Base-by-base conservation (phyloP, 2,113 vertebrate genomes). In the Tachysurus vachellii region DNA sequence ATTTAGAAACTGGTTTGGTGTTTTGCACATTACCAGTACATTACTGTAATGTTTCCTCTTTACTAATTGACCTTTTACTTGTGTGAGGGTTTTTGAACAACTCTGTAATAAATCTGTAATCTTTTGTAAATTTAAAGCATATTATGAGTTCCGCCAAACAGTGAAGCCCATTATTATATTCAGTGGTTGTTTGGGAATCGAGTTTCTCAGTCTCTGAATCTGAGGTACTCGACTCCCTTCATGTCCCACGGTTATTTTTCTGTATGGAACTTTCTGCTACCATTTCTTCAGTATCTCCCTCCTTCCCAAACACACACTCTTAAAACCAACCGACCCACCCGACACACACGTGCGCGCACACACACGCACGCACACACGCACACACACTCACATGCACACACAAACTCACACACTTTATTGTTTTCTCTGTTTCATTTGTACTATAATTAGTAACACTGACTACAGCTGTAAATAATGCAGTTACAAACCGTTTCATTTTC, bases 391-490 rank as follows among this genome's bases (percentile, higher is more conserved):
- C 47, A 75, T 0, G 4, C 42, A 26, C 21, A 23, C 0, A 16
- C n/a, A 71, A 11, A 14, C 26, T 16, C 36, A 71, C 68, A 71
- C 70, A 59, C 21, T 31, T 36, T 56, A 56, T 28, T 56, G 50
- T n/a, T 31, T 26, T 62, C 47, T 8, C 53, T 75, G 10, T 71
- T 42, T 80, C 36, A 44, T 86, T 87, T 89, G 54, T 84, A 64
- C 85, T 84, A 75, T 80, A 86, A 89, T 86, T 89, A 89, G 28
- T 79, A 85, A 85, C 77, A 86, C 81, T 90, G 80, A 87, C 86
- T 36, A 88, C 90, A 86, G 44, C 56, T 57, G 82, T 84, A 53
- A 83, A 84, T 79, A 80, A 84, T 73, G 64, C 75, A 77, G 64
- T 86, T 83, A 84, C 64, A 83, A 62, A 56, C 88, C 5, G 31